A percentile compares a stretch with the other conserved stretches of the same genome.
phyloP scores from a whole-genome alignment of 2,888 invertebrate genomes.

The Zhuqinia jingwanae region DNA sequence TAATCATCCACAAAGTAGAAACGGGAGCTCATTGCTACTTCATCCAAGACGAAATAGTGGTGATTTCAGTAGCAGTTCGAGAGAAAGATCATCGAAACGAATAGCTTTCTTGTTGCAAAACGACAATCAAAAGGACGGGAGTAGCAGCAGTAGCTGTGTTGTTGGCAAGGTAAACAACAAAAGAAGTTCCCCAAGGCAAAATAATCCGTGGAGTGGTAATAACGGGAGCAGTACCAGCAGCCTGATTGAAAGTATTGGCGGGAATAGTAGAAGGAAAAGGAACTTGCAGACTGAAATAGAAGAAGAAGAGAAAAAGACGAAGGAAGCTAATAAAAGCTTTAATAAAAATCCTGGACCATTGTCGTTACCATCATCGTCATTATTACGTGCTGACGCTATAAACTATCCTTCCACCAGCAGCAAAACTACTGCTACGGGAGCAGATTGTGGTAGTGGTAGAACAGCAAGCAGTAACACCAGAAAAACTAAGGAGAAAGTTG shows the following conservation, averaged over 20 bases:
- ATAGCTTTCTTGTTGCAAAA: constrained; percentile 42
- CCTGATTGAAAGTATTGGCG: constrained; percentile 36
- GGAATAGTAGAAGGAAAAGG: constrained; percentile 29
- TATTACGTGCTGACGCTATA: constrained; percentile 40
- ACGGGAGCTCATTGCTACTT: constrained; percentile 12
- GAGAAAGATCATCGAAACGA: constrained; percentile 10
- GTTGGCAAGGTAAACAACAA: constrained; percentile 32
- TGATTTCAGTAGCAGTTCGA: background rate
- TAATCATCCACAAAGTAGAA: background rate
- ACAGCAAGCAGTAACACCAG: background rate
- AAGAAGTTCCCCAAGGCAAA: constrained; percentile 33
- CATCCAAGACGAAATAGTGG: constrained; percentile 39
- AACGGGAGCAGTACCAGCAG: background rate
- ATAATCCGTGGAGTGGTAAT: constrained; percentile 8
- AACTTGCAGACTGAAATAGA: constrained; percentile 28
- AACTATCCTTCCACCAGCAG: constrained; percentile 6
- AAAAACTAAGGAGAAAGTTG: background rate
- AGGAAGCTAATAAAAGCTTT: constrained; percentile 42
- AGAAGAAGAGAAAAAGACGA: constrained; percentile 14
- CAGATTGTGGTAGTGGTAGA: background rate
- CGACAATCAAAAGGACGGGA: constrained; percentile 21
- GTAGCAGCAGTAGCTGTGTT: background rate
- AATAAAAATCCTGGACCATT: constrained; percentile 41
- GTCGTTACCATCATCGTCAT: constrained; percentile 37
- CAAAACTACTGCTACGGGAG: background rate